Conservation (phyloP, 1,140 invertebrate species). For the Portunus trituberculatus region DNA sequence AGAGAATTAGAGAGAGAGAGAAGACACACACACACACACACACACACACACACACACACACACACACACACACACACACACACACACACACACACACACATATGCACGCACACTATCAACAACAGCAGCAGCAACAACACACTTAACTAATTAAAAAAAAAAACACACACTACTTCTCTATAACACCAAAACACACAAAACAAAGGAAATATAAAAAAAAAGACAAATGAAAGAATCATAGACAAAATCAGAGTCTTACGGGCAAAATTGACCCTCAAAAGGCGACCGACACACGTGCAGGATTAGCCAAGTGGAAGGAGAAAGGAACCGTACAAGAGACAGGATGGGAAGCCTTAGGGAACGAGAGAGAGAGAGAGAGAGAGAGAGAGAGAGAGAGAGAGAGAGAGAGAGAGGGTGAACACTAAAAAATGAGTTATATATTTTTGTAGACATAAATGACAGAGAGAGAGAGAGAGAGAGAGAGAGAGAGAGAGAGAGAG, state of each 20-base stretch:
- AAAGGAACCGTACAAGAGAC: background rate
- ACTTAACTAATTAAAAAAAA: background rate
- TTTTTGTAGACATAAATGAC: too few relatives aligned
- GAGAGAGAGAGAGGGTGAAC: background rate
- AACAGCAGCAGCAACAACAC: background rate
- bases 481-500: conserved; percentile 26
- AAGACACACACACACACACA: too few relatives aligned
- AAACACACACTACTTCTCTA: too few relatives aligned
- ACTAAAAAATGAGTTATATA: background rate
- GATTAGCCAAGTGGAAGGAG: background rate
- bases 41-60: too few relatives aligned
- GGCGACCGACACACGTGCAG: background rate
- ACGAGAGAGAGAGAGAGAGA: background rate
- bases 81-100: background rate
- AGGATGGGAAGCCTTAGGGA: background rate
- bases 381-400: conserved; percentile 8
- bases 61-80: too few relatives aligned
- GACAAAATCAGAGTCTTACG: background rate
- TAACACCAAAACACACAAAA: background rate
- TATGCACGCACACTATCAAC: background rate
- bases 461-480: background rate
- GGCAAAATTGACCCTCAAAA: background rate
- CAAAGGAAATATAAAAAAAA: background rate
- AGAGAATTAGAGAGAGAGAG: too few relatives aligned
- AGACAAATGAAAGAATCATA: background rate